Conservation (phyloP, 2,888 invertebrate species). For the Bruchidius siliquastri region DNA sequence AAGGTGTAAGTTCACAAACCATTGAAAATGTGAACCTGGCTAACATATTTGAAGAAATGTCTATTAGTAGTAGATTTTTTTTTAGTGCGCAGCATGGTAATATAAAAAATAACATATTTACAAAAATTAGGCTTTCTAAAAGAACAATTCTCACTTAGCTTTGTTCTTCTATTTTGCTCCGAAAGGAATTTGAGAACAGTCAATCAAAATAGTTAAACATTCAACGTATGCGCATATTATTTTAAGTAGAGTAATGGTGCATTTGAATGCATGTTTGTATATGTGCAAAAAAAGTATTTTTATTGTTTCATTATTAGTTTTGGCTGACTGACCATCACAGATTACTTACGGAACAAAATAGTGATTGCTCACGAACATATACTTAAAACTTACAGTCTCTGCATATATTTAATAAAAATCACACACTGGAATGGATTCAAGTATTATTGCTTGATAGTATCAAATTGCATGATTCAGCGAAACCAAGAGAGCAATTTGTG, state of each 20-base stretch:
- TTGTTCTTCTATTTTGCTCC: constrained; percentile 16
- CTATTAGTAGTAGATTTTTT: no score
- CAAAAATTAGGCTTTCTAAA: neutral
- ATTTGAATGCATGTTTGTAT: neutral
- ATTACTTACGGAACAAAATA: constrained; percentile 26
- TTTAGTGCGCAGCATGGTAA: neutral
- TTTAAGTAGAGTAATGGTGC: neutral
- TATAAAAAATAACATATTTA: neutral
- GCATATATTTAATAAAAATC: constrained; percentile 39
- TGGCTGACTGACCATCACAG: constrained; percentile 24
- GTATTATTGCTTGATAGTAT: constrained; percentile 34
- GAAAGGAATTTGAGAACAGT: constrained; percentile 20
- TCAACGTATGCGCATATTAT: neutral
- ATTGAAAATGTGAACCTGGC: neutral
- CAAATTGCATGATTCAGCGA: neutral
- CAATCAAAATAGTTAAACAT: constrained; percentile 6
- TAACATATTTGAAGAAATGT: neutral
- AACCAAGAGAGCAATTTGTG: neutral
- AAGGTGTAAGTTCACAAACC: neutral
- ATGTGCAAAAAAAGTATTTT: neutral
- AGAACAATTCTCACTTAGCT: neutral
- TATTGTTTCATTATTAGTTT: no score
- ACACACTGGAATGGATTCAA: constrained; percentile 50
- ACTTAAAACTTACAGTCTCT: constrained; percentile 44
- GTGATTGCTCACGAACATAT: constrained; percentile 29